These are phyloP conservation scores for Halcyon badia DNA, from an alignment of 2,797 vertebrate species.

Conservation along the genomic window DNA sequence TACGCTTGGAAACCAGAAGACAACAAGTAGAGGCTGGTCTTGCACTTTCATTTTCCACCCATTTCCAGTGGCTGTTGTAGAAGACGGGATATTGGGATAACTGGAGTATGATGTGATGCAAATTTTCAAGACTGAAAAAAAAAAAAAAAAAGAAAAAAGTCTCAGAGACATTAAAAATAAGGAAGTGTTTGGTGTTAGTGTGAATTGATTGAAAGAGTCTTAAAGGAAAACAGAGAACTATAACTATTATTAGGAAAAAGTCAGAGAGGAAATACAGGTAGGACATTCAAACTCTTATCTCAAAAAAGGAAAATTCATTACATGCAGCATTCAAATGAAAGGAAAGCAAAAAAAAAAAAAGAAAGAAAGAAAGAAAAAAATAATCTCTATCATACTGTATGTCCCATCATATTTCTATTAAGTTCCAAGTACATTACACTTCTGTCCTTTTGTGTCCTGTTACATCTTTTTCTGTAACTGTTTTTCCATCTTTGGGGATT, in stretches of 20 bases:
- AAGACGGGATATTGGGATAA: background rate
- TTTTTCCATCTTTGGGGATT: background rate
- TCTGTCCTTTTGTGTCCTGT: background rate
- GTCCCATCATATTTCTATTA: background rate
- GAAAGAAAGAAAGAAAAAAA: background rate
- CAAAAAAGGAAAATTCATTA: background rate
- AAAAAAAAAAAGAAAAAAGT: background rate
- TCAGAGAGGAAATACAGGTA: background rate
- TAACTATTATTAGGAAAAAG: background rate
- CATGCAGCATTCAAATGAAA: background rate
- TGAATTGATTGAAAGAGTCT: background rate
- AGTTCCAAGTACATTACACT: background rate
- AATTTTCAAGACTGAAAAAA: too few species aligned
- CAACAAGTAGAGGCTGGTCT: background rate
- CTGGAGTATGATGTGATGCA: too few species aligned
- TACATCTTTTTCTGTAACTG: background rate
- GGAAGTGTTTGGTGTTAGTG: background rate
- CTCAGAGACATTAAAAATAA: background rate
- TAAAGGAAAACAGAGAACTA: background rate
- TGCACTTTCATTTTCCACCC: background rate
- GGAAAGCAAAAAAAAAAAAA: background rate
- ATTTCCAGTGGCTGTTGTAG: background rate
- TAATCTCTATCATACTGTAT: background rate
- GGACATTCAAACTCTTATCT: background rate
- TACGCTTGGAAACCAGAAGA: background rate